Conservation (phyloP, 2,888 invertebrate species). For the Hyposoter didymator region DNA sequence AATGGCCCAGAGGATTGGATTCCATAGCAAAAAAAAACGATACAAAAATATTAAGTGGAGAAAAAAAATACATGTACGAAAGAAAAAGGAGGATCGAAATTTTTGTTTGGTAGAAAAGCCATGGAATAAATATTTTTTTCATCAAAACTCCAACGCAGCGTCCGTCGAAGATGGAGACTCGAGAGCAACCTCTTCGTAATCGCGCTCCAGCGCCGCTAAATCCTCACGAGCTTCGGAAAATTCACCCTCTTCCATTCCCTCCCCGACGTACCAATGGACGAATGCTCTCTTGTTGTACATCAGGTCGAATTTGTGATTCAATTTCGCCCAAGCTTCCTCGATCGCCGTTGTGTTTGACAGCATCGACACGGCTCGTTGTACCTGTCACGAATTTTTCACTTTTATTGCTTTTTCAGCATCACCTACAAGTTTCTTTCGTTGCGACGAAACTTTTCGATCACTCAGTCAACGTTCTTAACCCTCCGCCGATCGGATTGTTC, state of each 20-base stretch:
- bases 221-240: constrained; percentile 95
- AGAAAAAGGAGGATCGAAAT: constrained; percentile 6
- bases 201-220: constrained; percentile 92
- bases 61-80: constrained; percentile 19
- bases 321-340: constrained; percentile 86
- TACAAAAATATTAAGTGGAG: constrained; percentile 36
- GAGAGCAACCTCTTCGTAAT: constrained; percentile 92
- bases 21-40: constrained; percentile 17
- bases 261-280: constrained; percentile 97
- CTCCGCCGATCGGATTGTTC: too few species aligned
- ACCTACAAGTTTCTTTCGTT: too few species aligned
- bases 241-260: constrained; percentile 95
- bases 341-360: constrained; percentile 82
- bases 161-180: constrained; percentile 85
- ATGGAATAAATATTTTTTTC: background rate
- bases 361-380: constrained; percentile 81
- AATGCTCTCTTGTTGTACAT: constrained; percentile 99
- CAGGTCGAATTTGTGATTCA: constrained; percentile 97
- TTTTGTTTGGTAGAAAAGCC: background rate
- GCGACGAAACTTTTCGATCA: too few species aligned
- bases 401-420: too few species aligned
- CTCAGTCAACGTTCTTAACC: too few species aligned
- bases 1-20: background rate
- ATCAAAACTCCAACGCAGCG: constrained; percentile 65
- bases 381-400: constrained; percentile 68